These are phyloP conservation scores for Erythrocercus mccallii DNA, from an alignment of 2,113 vertebrate genomes.

Conservation along the genomic window DNA sequence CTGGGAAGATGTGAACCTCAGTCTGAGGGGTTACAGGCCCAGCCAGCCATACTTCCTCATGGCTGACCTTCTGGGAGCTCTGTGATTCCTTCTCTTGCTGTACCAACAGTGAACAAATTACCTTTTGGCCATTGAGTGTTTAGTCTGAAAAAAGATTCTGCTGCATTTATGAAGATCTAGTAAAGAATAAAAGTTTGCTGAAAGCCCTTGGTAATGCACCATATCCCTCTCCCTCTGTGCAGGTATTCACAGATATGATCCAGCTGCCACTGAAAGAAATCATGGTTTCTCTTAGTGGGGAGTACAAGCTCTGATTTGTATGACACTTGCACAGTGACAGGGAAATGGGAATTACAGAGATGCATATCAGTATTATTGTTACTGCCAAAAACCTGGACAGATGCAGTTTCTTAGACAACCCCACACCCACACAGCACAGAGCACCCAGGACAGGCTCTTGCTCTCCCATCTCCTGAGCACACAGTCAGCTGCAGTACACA, in stretches of 20 bases:
- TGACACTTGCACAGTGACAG: neutral
- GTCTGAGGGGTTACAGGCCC: neutral
- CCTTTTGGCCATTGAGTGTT: neutral
- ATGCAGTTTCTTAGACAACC: neutral
- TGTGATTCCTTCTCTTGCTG: neutral
- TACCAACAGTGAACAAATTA: neutral
- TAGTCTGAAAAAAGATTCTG: neutral
- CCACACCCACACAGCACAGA: fast-evolving
- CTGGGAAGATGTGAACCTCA: neutral
- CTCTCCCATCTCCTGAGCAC: too few species aligned
- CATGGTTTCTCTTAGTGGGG: neutral
- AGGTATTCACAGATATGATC: neutral
- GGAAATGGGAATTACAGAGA: neutral
- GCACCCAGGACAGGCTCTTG: too few species aligned
- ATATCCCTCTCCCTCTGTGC: too few species aligned
- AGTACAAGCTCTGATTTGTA: neutral
- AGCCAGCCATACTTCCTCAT: neutral
- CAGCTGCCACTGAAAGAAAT: neutral
- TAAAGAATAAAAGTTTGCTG: neutral
- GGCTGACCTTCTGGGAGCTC: neutral
- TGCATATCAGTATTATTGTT: neutral
- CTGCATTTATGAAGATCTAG: neutral
- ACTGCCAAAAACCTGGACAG: neutral
- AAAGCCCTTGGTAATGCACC: neutral
- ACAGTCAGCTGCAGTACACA: too few species aligned